Evolutionary conservation across 2,113 vertebrate species (phyloP), one percentile per base, ranked within the genome.

Genomic region (Mustela lutreola): DNA sequence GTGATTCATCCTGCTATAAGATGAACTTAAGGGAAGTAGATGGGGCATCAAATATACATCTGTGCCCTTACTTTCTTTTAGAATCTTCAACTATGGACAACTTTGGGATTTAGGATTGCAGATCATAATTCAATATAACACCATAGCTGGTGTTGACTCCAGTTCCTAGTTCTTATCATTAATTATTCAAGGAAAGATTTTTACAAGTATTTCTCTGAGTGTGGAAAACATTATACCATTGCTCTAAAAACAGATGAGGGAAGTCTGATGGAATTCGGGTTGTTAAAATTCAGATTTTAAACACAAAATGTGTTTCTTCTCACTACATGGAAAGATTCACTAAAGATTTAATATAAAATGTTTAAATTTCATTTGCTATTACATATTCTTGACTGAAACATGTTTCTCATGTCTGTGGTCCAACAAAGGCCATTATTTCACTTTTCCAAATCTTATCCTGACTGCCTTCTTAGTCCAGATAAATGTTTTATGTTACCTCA

Each of bases 151-250:
- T n/a, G 18, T 22, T 88, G 82, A 53, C 33, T 85, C 86, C 53
- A 91, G 60, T 73, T 93, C 14, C 16, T 95, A 89, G 86, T 79
- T 97, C 50, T 83, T 97, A 67, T 97, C 82, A 89, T 70, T 58
- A 98, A 70, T 91, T 92, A 94, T 89, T 97, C 60, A 97, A 97
- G 73, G 65, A 56, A 62, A 70, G 1, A 97, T 56, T 81, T 91
- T 65, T 80, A 36, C 89, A 96, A 78, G 56, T 28, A 39, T 94
- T 91, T 79, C 33, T 89, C 11, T 80, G 31, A 83, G 21, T 42
- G 73, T 39, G 5, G 39, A 39, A 94, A 94, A 91, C 53, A 85
- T 65, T 82, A 53, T 3, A 94, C 22, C 2, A 86, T 6, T 24
- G 6, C 14, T 80, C 26, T 97, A 80, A 85, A 97, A 87, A 78